Percentiles rank a stretch among this genome's conserved stretches.
phyloP scores from a whole-genome alignment of 1,140 invertebrate genomes.

The Achatina immaculata region DNA sequence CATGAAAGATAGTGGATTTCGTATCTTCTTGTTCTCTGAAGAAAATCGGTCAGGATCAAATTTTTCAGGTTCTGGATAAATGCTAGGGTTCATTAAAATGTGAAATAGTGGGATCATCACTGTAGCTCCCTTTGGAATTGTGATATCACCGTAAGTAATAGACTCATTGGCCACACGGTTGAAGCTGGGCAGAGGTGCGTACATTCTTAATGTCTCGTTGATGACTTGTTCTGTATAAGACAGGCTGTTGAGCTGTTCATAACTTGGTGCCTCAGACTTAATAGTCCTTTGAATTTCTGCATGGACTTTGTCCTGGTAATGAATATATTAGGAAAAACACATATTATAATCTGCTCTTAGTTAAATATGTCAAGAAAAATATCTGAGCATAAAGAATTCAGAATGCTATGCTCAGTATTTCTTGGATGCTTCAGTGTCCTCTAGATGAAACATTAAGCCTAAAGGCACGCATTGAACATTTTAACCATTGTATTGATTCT shows the following conservation, averaged over 20 bases:
- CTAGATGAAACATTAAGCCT: no score
- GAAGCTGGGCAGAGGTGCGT: slow-evolving; percentile 16
- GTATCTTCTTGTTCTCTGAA: slow-evolving; percentile 17
- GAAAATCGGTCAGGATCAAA: slow-evolving; percentile 21
- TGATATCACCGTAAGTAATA: slow-evolving; percentile 21
- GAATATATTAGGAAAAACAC: no score
- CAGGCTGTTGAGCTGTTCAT: slow-evolving; percentile 37
- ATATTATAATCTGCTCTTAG: no score
- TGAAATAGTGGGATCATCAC: neutral
- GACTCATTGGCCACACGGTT: slow-evolving; percentile 17
- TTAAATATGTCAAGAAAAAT: no score
- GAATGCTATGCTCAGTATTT: no score
- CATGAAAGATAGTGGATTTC: slow-evolving; percentile 65
- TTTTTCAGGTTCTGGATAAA: neutral
- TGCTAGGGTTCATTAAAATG: neutral
- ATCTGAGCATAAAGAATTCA: no score
- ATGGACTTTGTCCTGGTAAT: slow-evolving; percentile 1
- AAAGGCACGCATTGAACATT: no score
- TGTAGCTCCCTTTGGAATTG: neutral
- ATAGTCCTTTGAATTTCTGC: neutral
- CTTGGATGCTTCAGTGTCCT: no score
- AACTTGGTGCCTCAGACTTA: slow-evolving; percentile 24
- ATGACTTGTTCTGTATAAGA: slow-evolving; percentile 40
- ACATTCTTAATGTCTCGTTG: slow-evolving; percentile 35
- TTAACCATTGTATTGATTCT: no score